Evolutionary conservation across 2,888 invertebrate genomes (phyloP).

Genomic region (Drosophila borealis): DNA sequence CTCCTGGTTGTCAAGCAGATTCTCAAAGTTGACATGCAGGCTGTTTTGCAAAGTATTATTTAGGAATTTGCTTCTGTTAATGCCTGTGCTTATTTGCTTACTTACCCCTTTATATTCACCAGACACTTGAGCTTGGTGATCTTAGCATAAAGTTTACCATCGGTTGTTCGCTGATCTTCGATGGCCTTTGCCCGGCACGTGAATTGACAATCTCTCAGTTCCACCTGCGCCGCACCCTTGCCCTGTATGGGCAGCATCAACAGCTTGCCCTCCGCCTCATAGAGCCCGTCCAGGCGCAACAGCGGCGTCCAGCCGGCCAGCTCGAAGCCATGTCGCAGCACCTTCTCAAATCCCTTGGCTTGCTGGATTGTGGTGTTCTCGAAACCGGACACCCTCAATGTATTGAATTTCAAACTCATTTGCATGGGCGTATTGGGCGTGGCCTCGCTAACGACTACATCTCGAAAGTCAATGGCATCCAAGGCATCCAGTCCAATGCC

Average conservation of each 20-base stretch:
- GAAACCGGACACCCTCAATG: constrained; percentile 63
- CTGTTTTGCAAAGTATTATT: constrained; percentile 41
- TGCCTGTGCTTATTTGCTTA: constrained; percentile 37
- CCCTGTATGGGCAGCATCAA: constrained; percentile 83
- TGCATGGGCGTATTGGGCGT: constrained; percentile 52
- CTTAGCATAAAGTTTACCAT: constrained; percentile 49
- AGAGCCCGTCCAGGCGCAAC: constrained; percentile 70
- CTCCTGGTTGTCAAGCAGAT: constrained; percentile 69
- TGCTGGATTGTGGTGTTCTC: constrained; percentile 55
- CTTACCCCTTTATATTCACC: constrained; percentile 65
- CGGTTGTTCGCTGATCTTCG: constrained; percentile 23
- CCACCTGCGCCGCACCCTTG: constrained; percentile 71
- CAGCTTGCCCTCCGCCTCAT: constrained; percentile 82
- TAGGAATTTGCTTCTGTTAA: background rate
- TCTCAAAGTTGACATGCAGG: constrained; percentile 64
- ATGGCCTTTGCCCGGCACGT: constrained; percentile 49
- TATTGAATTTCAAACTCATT: constrained; percentile 63
- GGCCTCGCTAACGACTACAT: constrained; percentile 56
- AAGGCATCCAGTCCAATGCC: constrained; percentile 63
- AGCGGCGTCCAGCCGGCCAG: constrained; percentile 45
- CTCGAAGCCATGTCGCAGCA: constrained; percentile 42
- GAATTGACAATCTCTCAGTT: constrained; percentile 58
- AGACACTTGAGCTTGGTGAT: constrained; percentile 57
- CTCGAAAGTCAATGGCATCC: constrained; percentile 51
- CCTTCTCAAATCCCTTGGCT: constrained; percentile 70